A percentile compares a stretch with the other conserved stretches of the same genome.
Evolutionary conservation across 2,888 invertebrate genomes (phyloP).

Genomic region (Sminthurides aquaticus): DNA sequence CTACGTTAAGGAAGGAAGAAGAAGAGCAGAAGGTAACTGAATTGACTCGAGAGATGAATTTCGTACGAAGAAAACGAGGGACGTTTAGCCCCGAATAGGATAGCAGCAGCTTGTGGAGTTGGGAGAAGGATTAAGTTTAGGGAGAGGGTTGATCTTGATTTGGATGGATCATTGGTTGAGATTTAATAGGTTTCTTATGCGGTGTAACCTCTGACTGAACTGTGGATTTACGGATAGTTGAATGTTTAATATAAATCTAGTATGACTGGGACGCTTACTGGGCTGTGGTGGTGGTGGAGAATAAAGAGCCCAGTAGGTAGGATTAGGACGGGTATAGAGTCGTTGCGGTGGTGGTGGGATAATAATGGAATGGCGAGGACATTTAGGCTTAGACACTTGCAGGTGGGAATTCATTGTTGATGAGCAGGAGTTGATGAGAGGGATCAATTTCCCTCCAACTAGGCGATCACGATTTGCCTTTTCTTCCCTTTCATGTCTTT

Average conservation of each 20-base stretch:
- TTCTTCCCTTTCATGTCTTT: conserved; percentile 28
- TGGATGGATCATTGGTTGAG: not conserved
- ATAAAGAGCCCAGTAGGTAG: too few species aligned
- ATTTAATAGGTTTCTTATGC: not conserved
- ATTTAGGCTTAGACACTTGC: not conserved
- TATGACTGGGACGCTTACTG: too few species aligned
- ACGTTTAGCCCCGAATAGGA: too few species aligned
- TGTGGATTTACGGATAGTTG: not conserved
- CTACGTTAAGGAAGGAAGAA: too few species aligned
- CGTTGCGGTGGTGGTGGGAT: conserved; percentile 4
- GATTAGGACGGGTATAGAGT: too few species aligned
- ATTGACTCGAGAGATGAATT: too few species aligned
- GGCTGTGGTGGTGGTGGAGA: too few species aligned
- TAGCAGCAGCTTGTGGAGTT: too few species aligned
- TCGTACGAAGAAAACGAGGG: too few species aligned
- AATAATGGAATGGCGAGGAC: not conserved
- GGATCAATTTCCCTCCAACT: conserved; percentile 34
- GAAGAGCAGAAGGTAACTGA: too few species aligned
- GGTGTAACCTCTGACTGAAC: not conserved
- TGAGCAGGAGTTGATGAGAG: conserved; percentile 6
- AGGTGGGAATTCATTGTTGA: not conserved
- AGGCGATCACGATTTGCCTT: conserved; percentile 37
- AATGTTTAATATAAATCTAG: too few species aligned
- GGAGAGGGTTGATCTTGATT: not conserved
- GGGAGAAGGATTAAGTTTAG: too few species aligned